These are phyloP conservation scores for Magallana nippona DNA, from an alignment of 2,888 invertebrate species.

Conservation along the genomic window DNA sequence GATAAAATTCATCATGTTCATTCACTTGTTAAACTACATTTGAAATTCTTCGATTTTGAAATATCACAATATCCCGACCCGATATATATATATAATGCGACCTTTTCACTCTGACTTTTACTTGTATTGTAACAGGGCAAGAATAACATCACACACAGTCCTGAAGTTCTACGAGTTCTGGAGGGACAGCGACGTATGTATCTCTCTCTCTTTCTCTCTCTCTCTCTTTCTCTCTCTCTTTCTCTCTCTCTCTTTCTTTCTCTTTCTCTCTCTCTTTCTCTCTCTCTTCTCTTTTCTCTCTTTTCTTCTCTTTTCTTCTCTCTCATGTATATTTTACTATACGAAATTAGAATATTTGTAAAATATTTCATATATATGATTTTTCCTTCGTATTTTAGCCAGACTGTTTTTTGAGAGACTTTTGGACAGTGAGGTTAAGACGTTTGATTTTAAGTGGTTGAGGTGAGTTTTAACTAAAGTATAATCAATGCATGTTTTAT, in stretches of 20 bases:
- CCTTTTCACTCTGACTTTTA: no score
- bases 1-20: no score
- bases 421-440: conserved; percentile 62
- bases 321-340: neutral
- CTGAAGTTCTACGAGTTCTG: conserved; percentile 63
- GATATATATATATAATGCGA: no score
- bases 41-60: no score
- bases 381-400: conserved; percentile 56
- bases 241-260: conserved; percentile 36
- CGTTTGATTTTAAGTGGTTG: conserved; percentile 75
- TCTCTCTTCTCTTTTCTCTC: no score
- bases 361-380: no score
- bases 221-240: conserved; percentile 10
- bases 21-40: no score
- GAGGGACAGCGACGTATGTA: conserved; percentile 69
- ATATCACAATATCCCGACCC: no score
- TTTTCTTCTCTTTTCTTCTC: no score
- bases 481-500: neutral
- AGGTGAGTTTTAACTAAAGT: conserved; percentile 56
- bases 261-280: conserved; percentile 31
- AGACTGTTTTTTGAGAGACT: conserved; percentile 60
- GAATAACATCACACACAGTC: conserved; percentile 68
- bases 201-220: conserved; percentile 29
- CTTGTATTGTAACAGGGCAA: conserved; percentile 56
- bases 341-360: no score